A percentile compares a stretch with the other conserved stretches of the same genome.
These are phyloP conservation scores for Aphidius ervi DNA, from an alignment of 1,140 invertebrate species.

Conservation along the genomic window DNA sequence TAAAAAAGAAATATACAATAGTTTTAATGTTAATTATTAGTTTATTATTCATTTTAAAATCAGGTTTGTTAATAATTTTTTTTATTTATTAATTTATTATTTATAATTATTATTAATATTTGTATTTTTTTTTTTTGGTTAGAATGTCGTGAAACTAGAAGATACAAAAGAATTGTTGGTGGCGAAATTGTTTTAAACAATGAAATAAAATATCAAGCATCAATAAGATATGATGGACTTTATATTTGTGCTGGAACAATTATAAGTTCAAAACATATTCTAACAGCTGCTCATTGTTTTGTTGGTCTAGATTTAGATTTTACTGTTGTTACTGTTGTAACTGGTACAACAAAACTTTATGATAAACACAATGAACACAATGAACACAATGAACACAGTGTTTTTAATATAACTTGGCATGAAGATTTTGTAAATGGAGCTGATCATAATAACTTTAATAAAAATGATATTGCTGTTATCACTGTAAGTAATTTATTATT, in stretches of 20 bases:
- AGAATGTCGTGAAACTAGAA: no score
- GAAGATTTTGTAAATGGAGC: conserved; percentile 4
- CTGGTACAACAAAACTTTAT: conserved; percentile 10
- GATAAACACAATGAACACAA: conserved; percentile 5
- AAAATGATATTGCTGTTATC: conserved; percentile 28
- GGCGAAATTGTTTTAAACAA: conserved; percentile 38
- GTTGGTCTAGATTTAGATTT: conserved; percentile 34
- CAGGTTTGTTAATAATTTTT: no score
- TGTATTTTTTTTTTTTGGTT: no score
- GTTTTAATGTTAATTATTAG: no score
- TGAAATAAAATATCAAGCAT: conserved; percentile 60
- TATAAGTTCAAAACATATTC: conserved; percentile 54
- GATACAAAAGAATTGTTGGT: conserved; percentile 40
- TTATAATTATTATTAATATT: no score
- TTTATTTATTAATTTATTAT: no score
- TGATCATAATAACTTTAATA: neutral
- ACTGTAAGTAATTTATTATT: conserved; percentile 18
- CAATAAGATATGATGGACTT: conserved; percentile 50
- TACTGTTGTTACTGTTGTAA: conserved; percentile 16
- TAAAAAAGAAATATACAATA: no score
- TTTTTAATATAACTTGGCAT: conserved; percentile 21
- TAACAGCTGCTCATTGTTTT: conserved; percentile 69
- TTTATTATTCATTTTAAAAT: no score
- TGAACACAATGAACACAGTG: conserved; percentile 6
- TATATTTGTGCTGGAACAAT: conserved; percentile 63